A percentile compares a stretch with the other conserved stretches of the same genome.
Evolutionary conservation across 2,797 vertebrate genomes (phyloP).

Genomic region (Apodemus agrarius): DNA sequence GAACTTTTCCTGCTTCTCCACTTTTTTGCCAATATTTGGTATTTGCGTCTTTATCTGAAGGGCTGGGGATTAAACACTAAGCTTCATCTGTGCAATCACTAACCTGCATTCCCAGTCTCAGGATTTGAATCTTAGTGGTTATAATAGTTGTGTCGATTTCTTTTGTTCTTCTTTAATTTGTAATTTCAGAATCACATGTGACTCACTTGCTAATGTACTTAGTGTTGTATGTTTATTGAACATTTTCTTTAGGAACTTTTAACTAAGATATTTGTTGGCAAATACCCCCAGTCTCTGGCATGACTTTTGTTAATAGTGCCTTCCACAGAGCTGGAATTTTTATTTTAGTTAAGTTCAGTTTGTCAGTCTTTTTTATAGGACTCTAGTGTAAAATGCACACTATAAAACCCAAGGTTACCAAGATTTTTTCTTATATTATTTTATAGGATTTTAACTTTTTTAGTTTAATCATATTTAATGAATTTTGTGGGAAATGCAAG

Average conservation of each 20-base stretch:
- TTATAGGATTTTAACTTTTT: background rate
- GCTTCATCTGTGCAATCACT: background rate
- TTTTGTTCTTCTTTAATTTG: background rate
- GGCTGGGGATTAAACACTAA: background rate
- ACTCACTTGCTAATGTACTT: background rate
- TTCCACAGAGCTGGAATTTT: slow-evolving; percentile 31
- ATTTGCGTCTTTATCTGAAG: background rate
- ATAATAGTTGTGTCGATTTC: background rate
- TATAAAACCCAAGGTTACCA: background rate
- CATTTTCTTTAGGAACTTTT: slow-evolving; percentile 34
- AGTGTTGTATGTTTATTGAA: slow-evolving; percentile 13
- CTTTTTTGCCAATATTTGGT: background rate
- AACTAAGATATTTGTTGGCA: slow-evolving; percentile 25
- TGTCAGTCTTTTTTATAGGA: background rate
- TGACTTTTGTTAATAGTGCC: background rate
- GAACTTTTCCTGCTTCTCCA: background rate
- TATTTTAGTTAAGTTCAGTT: slow-evolving; percentile 21
- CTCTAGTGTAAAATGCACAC: background rate
- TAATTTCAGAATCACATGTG: background rate
- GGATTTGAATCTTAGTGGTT: background rate
- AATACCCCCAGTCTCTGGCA: background rate
- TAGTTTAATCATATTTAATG: background rate
- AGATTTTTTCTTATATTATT: background rate
- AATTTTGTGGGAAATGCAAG: background rate
- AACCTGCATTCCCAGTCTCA: background rate